Percentiles rank a stretch among this genome's conserved stretches.
phyloP scores from a whole-genome alignment of 1,140 invertebrate species.

The Psix sp. region DNA sequence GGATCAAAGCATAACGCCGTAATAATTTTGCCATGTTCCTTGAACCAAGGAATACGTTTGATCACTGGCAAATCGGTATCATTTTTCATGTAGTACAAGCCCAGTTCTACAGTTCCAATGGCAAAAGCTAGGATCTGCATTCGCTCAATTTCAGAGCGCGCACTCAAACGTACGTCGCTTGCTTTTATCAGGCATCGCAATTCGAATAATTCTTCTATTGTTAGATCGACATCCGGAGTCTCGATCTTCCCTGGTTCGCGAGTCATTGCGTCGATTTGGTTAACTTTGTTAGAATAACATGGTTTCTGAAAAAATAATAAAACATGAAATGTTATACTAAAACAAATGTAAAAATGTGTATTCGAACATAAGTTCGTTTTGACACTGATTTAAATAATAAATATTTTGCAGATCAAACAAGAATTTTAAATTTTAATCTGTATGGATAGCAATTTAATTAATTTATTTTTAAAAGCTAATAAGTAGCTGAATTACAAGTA shows the following conservation, averaged over 20 bases:
- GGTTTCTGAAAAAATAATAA: not conserved
- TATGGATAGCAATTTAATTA: too few relatives aligned
- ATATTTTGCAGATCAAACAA: too few relatives aligned
- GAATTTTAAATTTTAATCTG: too few relatives aligned
- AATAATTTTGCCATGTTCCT: conserved; percentile 79
- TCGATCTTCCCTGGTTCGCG: conserved; percentile 26
- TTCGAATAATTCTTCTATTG: conserved; percentile 70
- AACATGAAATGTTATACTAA: too few relatives aligned
- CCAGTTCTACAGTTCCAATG: conserved; percentile 68
- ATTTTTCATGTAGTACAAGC: conserved; percentile 71
- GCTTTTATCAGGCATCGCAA: conserved; percentile 73
- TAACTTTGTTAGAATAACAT: not conserved
- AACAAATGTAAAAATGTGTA: too few relatives aligned
- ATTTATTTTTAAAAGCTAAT: too few relatives aligned
- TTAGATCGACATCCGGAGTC: conserved; percentile 27
- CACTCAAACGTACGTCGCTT: conserved; percentile 67
- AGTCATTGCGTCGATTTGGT: conserved; percentile 22
- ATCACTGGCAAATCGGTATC: conserved; percentile 74
- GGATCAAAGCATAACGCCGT: conserved; percentile 84
- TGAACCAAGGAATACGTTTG: conserved; percentile 84
- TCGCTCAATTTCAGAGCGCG: conserved; percentile 66
- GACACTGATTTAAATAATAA: too few relatives aligned
- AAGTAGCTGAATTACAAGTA: too few relatives aligned
- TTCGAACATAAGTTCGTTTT: too few relatives aligned
- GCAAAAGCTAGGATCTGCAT: conserved; percentile 71